Percentiles rank a stretch among this genome's conserved stretches.
These are phyloP conservation scores for Dipodomys merriami DNA, from an alignment of 2,113 vertebrate genomes.

Conservation along the genomic window DNA sequence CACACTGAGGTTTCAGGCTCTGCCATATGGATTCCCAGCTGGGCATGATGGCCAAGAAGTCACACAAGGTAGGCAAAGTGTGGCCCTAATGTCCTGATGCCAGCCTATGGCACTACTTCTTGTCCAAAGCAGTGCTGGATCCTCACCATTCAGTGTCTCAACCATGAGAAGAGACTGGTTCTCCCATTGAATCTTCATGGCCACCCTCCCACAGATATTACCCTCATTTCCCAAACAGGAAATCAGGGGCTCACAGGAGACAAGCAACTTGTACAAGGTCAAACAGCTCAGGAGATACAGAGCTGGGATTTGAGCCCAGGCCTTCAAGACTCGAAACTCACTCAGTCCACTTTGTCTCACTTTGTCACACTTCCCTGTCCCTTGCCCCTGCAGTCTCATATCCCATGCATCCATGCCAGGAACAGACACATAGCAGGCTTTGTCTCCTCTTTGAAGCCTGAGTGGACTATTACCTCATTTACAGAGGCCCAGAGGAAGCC, in stretches of 20 bases:
- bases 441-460: not conserved
- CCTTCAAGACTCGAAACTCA: not conserved
- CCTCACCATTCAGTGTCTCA: not conserved
- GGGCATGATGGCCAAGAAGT: not conserved
- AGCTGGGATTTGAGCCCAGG: not conserved
- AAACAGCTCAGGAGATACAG: not conserved
- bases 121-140: not conserved
- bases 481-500: not conserved
- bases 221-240: not conserved
- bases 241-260: rapidly evolving
- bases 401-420: rapidly evolving
- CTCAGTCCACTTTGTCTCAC: not conserved
- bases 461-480: not conserved
- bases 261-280: not conserved
- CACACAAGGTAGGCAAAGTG: not conserved
- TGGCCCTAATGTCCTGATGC: no score
- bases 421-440: not conserved
- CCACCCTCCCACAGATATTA: not conserved
- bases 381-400: not conserved
- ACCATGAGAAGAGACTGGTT: not conserved
- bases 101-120: no score
- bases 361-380: not conserved
- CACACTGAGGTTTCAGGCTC: not conserved
- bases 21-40: not conserved
- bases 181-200: not conserved